Conservation (phyloP, 2,888 invertebrate genomes). For the Platerodrilus igneus region DNA sequence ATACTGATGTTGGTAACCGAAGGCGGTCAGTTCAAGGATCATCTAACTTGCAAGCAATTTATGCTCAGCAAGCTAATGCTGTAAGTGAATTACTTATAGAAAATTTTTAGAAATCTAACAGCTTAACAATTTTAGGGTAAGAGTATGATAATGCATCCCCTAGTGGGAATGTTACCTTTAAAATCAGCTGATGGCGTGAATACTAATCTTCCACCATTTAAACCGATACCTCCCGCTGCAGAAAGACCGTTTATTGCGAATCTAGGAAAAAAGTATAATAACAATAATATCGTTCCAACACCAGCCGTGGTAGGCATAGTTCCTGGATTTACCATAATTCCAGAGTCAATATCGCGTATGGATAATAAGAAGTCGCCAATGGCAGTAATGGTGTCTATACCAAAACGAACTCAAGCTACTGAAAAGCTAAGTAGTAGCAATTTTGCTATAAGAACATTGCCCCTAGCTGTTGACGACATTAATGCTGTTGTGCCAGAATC, state of each 20-base stretch:
- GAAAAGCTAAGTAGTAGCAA: constrained; percentile 39
- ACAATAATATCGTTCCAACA: constrained; percentile 30
- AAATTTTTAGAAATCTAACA: background rate
- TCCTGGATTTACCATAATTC: constrained; percentile 54
- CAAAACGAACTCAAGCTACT: constrained; percentile 25
- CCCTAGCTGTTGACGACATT: constrained; percentile 32
- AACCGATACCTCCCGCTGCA: constrained; percentile 65
- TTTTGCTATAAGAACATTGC: constrained; percentile 38
- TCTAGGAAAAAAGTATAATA: constrained; percentile 4
- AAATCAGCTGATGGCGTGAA: too few relatives aligned
- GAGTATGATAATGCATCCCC: constrained; percentile 12
- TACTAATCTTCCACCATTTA: constrained; percentile 81
- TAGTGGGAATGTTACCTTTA: constrained; percentile 1
- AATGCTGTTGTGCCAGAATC: constrained; percentile 29
- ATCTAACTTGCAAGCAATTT: constrained; percentile 40
- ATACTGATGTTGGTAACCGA: constrained; percentile 62
- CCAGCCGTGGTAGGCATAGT: constrained; percentile 50
- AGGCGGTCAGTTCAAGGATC: constrained; percentile 49
- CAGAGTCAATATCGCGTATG: constrained; percentile 55
- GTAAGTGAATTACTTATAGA: constrained; percentile 15
- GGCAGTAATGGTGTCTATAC: constrained; percentile 39
- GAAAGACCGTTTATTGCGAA: constrained; percentile 45
- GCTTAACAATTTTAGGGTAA: constrained; percentile 19
- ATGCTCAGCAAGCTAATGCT: constrained; percentile 31
- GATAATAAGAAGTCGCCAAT: constrained; percentile 29